phyloP scores from a whole-genome alignment of 2,888 invertebrate species.

The Acronicta leporina region DNA sequence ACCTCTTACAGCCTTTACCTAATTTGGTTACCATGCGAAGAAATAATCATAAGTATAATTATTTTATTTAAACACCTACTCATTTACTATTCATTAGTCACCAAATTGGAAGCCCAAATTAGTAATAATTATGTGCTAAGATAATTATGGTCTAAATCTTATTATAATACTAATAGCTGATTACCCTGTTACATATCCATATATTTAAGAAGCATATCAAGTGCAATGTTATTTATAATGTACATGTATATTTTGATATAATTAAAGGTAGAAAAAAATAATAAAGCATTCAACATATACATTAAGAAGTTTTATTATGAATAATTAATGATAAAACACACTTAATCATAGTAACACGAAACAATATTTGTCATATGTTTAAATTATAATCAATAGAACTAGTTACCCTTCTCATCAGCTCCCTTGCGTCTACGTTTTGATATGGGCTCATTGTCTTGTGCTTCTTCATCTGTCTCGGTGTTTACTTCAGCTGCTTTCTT shows the following conservation, averaged over 20 bases:
- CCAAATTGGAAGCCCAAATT: conserved; percentile 46
- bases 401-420: conserved; percentile 85
- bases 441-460: conserved; percentile 73
- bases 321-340: conserved; percentile 74
- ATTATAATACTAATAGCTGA: background rate
- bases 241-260: background rate
- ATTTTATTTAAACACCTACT: conserved; percentile 1
- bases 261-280: conserved; percentile 64
- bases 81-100: conserved; percentile 43
- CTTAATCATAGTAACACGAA: conserved; percentile 76
- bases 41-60: background rate
- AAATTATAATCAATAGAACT: conserved; percentile 71
- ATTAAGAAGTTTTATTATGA: conserved; percentile 82
- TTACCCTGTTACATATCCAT: conserved; percentile 10
- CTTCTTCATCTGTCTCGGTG: conserved; percentile 65
- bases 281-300: conserved; percentile 77
- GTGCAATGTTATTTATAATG: conserved; percentile 13
- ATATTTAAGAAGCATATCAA: conserved; percentile 39
- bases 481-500: conserved; percentile 73
- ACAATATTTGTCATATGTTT: conserved; percentile 71
- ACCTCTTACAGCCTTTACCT: conserved; percentile 23
- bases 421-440: conserved; percentile 80
- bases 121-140: conserved; percentile 21
- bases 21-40: conserved; percentile 29
- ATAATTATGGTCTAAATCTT: conserved; percentile 6